A percentile compares a stretch with the other conserved stretches of the same genome.
These are phyloP conservation scores for Girardia tigrina DNA, from an alignment of 2,888 invertebrate species.

Conservation along the genomic window DNA sequence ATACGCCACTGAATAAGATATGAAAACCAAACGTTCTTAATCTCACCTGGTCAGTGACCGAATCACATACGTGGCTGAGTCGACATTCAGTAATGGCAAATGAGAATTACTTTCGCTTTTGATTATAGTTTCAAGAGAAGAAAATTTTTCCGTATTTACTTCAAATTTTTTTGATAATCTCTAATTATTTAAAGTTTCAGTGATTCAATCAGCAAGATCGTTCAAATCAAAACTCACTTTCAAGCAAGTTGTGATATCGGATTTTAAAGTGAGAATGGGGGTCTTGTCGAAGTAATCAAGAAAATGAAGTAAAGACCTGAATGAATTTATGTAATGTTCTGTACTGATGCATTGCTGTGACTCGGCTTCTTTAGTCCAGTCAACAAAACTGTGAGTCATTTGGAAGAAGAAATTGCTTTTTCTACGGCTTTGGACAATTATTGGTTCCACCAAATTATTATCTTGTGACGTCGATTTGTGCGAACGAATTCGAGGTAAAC, in stretches of 20 bases:
- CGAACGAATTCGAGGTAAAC: not conserved
- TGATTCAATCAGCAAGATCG: too few species aligned
- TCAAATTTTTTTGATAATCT: constrained; percentile 14
- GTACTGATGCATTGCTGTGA: not conserved
- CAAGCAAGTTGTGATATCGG: not conserved
- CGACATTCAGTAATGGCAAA: not conserved
- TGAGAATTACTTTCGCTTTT: not conserved
- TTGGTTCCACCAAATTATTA: not conserved
- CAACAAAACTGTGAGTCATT: constrained; percentile 20
- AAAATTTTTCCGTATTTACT: not conserved
- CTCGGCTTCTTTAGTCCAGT: not conserved
- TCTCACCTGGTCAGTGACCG: not conserved
- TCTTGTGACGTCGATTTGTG: not conserved
- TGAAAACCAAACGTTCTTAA: too few species aligned
- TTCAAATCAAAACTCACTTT: not conserved
- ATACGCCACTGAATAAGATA: too few species aligned
- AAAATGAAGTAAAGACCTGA: not conserved
- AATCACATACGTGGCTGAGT: not conserved
- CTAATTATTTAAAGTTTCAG: too few species aligned
- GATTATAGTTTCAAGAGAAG: not conserved
- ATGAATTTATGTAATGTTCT: not conserved
- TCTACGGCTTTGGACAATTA: not conserved
- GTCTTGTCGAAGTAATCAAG: not conserved
- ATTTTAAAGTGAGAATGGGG: not conserved
- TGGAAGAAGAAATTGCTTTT: constrained; percentile 1